These are phyloP conservation scores for Nomada hirtipes DNA, from an alignment of 2,888 invertebrate genomes.

Conservation along the genomic window DNA sequence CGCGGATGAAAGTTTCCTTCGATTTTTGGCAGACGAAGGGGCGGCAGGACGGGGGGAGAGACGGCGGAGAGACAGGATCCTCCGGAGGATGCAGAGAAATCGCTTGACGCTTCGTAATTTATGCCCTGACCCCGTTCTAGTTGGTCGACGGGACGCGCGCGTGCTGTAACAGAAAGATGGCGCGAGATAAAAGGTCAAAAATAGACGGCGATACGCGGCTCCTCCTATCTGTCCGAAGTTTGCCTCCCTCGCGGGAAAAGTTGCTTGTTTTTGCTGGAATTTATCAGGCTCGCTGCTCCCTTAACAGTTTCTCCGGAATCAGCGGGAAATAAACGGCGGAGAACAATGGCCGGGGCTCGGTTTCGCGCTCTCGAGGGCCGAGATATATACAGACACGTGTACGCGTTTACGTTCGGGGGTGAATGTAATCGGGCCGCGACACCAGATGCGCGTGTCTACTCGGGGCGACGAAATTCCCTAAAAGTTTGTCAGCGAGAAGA, in stretches of 20 bases:
- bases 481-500: constrained; percentile 6
- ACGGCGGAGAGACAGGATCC: constrained; percentile 35
- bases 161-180: constrained; percentile 51
- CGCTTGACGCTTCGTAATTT: constrained; percentile 64
- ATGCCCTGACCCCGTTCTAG: constrained; percentile 61
- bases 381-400: too few species aligned
- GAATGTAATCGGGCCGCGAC: constrained; percentile 19
- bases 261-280: constrained; percentile 37
- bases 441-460: constrained; percentile 22
- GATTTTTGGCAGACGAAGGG: constrained; percentile 64
- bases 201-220: constrained; percentile 45
- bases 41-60: background rate
- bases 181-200: constrained; percentile 66
- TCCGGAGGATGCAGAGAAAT: constrained; percentile 48
- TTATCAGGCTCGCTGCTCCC: constrained; percentile 36
- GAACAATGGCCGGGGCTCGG: constrained; percentile 26
- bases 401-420: background rate
- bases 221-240: constrained; percentile 44
- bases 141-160: constrained; percentile 9
- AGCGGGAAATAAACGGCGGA: constrained; percentile 22
- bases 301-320: constrained; percentile 37
- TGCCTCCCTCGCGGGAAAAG: constrained; percentile 15
- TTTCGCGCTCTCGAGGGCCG: background rate
- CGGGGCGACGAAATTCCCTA: constrained; percentile 16
- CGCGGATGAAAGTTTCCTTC: constrained; percentile 70